phyloP scores from a whole-genome alignment of 2,797 vertebrate species.

The Xenopus petersii region DNA sequence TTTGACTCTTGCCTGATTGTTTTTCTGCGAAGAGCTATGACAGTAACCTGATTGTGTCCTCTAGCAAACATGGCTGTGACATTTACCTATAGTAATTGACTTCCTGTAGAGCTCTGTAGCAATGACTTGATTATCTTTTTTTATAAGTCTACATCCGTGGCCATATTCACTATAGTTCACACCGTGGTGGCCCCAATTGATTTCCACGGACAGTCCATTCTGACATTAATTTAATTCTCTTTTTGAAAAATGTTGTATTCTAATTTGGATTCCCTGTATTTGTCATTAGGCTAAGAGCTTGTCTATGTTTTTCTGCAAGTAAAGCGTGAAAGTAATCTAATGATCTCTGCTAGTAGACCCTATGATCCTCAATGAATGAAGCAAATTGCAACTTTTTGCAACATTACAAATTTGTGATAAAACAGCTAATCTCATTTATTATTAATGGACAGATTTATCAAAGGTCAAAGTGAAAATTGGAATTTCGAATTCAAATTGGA shows the following conservation, averaged over 20 bases:
- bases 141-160: conserved; percentile 9
- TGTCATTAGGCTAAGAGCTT: conserved; percentile 1
- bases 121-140: conserved; percentile 29
- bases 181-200: neutral
- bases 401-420: neutral
- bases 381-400: neutral
- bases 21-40: conserved; percentile 10
- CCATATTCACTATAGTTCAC: neutral
- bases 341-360: neutral
- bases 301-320: neutral
- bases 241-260: neutral
- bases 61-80: neutral
- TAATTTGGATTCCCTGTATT: conserved; percentile 4
- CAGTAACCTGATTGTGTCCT: conserved; percentile 22
- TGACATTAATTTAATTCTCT: conserved; percentile 27
- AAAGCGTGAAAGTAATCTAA: neutral
- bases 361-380: neutral
- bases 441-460: no score
- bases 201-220: conserved; percentile 4
- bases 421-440: neutral
- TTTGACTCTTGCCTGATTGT: neutral
- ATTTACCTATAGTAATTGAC: conserved; percentile 10
- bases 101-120: conserved; percentile 7
- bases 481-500: no score
- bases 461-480: no score